Evolutionary conservation across 2,888 invertebrate genomes (phyloP).

Genomic region (Stenichneumon culpator): DNA sequence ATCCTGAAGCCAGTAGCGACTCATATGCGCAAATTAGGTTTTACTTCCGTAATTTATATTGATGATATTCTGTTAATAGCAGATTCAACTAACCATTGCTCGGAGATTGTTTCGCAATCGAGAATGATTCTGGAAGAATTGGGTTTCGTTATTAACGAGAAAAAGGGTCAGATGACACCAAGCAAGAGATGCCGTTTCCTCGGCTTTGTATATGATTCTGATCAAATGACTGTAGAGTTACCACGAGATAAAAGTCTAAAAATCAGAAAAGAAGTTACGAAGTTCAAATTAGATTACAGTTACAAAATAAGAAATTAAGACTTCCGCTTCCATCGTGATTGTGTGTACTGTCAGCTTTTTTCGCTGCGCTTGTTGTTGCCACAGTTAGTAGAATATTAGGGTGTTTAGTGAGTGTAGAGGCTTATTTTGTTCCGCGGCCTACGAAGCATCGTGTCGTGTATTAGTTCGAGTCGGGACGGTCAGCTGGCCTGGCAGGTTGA

Average conservation of each 20-base stretch:
- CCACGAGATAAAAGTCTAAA: conserved; percentile 43
- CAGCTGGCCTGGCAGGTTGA: too few species aligned
- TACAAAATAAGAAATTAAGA: conserved; percentile 63
- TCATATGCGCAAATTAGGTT: conserved; percentile 21
- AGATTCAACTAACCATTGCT: neutral
- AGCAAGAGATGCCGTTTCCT: neutral
- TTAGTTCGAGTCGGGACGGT: too few species aligned
- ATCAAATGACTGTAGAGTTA: conserved; percentile 43
- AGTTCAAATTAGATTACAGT: conserved; percentile 1
- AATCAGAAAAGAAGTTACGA: conserved; percentile 18
- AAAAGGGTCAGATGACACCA: conserved; percentile 25
- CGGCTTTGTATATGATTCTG: conserved; percentile 48
- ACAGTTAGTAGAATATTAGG: too few species aligned
- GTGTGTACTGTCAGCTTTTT: too few species aligned
- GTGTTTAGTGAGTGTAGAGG: too few species aligned
- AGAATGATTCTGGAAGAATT: neutral
- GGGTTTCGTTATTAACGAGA: neutral
- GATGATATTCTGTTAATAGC: conserved; percentile 47
- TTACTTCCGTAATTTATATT: conserved; percentile 27
- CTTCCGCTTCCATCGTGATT: too few species aligned
- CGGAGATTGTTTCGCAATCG: neutral
- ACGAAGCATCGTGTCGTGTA: too few species aligned
- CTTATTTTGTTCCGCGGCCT: too few species aligned
- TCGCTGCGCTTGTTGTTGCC: too few species aligned
- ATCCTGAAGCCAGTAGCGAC: conserved; percentile 59